Evolutionary conservation across 2,888 invertebrate species (phyloP).

Genomic region (Scaptomyza parva): DNA sequence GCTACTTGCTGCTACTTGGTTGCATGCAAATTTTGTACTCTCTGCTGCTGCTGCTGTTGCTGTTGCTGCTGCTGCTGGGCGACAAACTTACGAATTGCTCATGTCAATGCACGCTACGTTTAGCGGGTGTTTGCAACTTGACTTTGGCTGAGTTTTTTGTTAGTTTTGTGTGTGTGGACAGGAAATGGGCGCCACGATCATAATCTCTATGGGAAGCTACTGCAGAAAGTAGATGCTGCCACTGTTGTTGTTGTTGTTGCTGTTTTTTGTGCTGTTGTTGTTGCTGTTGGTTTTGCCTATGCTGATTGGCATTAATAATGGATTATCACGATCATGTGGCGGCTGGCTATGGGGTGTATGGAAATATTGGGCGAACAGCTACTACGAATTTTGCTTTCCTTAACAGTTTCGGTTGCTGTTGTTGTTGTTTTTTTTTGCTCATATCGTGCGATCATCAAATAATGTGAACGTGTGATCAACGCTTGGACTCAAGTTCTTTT

Average conservation of each 20-base stretch:
- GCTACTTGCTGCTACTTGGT: constrained; percentile 23
- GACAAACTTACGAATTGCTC: constrained; percentile 83
- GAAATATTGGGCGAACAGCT: constrained; percentile 79
- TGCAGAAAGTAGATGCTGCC: constrained; percentile 42
- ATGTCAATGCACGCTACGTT: constrained; percentile 66
- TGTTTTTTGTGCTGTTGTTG: constrained; percentile 41
- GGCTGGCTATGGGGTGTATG: constrained; percentile 65
- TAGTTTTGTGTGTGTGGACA: constrained; percentile 22
- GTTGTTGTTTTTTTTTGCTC: constrained; percentile 44
- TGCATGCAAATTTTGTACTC: constrained; percentile 69
- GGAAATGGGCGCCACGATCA: constrained; percentile 74
- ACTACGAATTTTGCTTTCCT: constrained; percentile 54
- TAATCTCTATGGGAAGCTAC: constrained; percentile 74
- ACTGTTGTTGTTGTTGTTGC: constrained; percentile 36
- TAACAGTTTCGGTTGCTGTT: constrained; percentile 39
- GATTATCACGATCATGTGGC: constrained; percentile 84
- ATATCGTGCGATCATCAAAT: constrained; percentile 84
- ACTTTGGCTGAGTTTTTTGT: neutral
- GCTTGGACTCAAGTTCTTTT: constrained; percentile 59
- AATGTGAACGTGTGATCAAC: constrained; percentile 83
- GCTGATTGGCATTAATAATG: constrained; percentile 86
- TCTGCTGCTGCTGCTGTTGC: neutral
- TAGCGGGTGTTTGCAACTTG: constrained; percentile 50
- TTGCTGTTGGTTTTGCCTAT: constrained; percentile 71
- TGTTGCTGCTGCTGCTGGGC: constrained; percentile 66